Conservation (phyloP, 2,797 vertebrate species). For the Vireo griseus region DNA sequence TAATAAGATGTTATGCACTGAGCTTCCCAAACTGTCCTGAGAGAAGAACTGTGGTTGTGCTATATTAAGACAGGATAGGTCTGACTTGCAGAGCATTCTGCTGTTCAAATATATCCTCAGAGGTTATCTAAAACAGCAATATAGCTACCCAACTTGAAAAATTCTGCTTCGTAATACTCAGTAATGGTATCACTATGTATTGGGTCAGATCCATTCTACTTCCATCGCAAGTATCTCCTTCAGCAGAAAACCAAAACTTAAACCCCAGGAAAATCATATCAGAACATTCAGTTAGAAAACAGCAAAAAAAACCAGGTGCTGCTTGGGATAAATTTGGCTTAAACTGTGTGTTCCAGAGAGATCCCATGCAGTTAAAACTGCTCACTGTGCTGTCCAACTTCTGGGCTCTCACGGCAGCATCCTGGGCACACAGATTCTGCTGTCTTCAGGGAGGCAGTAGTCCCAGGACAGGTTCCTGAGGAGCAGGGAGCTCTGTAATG, state of each 20-base stretch:
- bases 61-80: slow-evolving; percentile 38
- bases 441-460: neutral
- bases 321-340: neutral
- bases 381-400: neutral
- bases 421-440: neutral
- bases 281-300: neutral
- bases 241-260: neutral
- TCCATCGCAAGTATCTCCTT: neutral
- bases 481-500: neutral
- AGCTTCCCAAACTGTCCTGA: slow-evolving; percentile 19
- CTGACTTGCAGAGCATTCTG: slow-evolving; percentile 29
- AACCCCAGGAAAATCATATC: neutral
- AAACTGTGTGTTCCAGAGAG: neutral
- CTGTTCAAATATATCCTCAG: slow-evolving; percentile 6
- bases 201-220: neutral
- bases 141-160: neutral
- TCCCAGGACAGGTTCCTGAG: neutral
- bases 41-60: slow-evolving; percentile 3
- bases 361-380: neutral
- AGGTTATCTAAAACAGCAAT: slow-evolving; percentile 15
- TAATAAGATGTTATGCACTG: neutral
- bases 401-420: neutral
- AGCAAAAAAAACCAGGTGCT: neutral
- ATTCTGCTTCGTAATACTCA: neutral
- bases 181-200: neutral